Conservation (phyloP, 2,113 vertebrate species). For the Zosterops hypoxanthus region DNA sequence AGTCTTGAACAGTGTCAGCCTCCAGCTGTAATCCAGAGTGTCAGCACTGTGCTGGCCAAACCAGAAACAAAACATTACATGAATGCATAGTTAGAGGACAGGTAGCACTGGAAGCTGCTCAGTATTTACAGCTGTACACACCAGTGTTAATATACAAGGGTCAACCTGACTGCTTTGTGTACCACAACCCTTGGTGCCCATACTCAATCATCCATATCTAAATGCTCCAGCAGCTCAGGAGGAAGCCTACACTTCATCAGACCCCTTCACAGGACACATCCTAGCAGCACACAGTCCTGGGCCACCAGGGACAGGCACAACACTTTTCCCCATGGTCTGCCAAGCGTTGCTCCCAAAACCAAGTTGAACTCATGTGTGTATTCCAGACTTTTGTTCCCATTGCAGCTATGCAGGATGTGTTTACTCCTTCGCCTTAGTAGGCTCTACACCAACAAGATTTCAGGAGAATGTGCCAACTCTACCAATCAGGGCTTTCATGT, state of each 20-base stretch:
- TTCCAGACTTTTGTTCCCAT: not conserved
- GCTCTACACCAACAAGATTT: not conserved
- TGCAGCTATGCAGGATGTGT: not conserved
- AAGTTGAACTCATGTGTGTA: not conserved
- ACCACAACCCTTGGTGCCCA: not conserved
- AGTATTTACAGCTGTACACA: not conserved
- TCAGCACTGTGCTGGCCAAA: not conserved
- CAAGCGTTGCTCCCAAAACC: not conserved
- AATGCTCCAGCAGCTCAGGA: not conserved
- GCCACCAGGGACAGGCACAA: not conserved
- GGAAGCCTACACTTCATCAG: not conserved
- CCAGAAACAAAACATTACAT: fast-evolving
- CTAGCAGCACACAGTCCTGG: not conserved
- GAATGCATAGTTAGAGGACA: not conserved
- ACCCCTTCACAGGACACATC: not conserved
- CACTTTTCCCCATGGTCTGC: not conserved
- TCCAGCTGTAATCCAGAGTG: not conserved
- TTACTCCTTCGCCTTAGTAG: conserved; percentile 2
- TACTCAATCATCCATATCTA: not conserved
- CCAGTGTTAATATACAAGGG: not conserved
- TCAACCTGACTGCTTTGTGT: not conserved
- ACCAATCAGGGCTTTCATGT: not conserved
- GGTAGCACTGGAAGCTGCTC: not conserved
- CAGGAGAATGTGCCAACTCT: conserved; percentile 33
- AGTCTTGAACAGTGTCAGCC: not conserved